A percentile compares a stretch with the other conserved stretches of the same genome.
phyloP scores from a whole-genome alignment of 2,888 invertebrate genomes.

The Lochmaea crataegi region DNA sequence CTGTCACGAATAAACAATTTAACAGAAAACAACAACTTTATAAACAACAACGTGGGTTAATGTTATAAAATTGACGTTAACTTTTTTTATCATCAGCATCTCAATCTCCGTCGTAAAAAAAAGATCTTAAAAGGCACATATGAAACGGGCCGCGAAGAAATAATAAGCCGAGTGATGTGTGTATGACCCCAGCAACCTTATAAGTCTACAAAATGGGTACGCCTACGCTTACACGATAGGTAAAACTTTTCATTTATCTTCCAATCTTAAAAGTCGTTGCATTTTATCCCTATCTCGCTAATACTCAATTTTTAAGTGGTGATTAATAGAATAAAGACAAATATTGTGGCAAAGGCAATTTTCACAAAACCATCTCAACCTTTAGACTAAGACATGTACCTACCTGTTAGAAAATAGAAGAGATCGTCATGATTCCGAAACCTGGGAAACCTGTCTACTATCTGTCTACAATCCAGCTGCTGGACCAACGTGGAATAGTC shows the following conservation, averaged over 20 bases:
- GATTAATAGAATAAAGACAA: no score
- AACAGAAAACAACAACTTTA: background rate
- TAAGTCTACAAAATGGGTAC: slow-evolving; percentile 33
- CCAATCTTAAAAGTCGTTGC: background rate
- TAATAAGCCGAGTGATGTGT: slow-evolving; percentile 39
- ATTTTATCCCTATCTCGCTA: no score
- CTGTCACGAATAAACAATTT: background rate
- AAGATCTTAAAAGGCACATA: slow-evolving; percentile 3
- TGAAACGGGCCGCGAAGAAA: slow-evolving; percentile 30
- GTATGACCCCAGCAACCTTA: slow-evolving; percentile 39
- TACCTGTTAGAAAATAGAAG: no score
- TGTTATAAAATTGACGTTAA: background rate
- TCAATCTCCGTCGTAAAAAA: slow-evolving; percentile 11
- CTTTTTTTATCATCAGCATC: slow-evolving; percentile 13
- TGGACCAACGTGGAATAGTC: no score
- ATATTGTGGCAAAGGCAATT: no score
- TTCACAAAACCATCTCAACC: no score
- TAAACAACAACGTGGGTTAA: background rate
- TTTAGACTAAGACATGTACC: no score
- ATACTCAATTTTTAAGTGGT: no score
- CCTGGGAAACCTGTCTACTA: no score
- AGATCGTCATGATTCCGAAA: no score
- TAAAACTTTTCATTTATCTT: slow-evolving; percentile 1
- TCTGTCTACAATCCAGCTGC: no score
- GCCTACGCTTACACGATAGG: slow-evolving; percentile 25